These are phyloP conservation scores for Sparus aurata DNA, from an alignment of 2,797 vertebrate species.

Conservation along the genomic window DNA sequence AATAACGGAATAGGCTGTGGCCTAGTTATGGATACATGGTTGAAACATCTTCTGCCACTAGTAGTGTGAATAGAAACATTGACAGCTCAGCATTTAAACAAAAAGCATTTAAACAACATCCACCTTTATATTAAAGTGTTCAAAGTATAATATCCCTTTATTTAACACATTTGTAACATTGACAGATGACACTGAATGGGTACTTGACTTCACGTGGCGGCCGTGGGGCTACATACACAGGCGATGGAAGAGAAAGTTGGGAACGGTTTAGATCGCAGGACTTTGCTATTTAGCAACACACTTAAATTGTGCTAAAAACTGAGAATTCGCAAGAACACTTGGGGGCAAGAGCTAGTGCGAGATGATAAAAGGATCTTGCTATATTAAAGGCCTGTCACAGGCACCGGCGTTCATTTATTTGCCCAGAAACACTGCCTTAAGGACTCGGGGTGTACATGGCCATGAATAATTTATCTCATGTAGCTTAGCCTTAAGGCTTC, in stretches of 20 bases:
- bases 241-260: not conserved
- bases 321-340: slow-evolving; percentile 12
- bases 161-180: not conserved
- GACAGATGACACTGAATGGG: not conserved
- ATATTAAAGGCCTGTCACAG: slow-evolving; percentile 47
- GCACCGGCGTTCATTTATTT: slow-evolving; percentile 39
- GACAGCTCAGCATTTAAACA: too few species aligned
- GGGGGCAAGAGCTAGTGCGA: not conserved
- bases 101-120: too few species aligned
- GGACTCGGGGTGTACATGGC: slow-evolving; percentile 35
- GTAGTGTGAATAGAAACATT: too few species aligned
- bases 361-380: slow-evolving; percentile 23
- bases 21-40: not conserved
- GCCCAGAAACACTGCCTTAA: slow-evolving; percentile 51
- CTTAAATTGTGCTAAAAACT: not conserved
- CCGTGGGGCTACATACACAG: too few species aligned
- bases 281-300: not conserved
- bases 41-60: not conserved
- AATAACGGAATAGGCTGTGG: too few species aligned
- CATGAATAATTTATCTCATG: slow-evolving; percentile 69
- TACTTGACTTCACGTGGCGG: not conserved
- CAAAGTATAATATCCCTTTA: not conserved
- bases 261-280: not conserved
- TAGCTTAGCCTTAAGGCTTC: slow-evolving; percentile 57
- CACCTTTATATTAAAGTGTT: not conserved